A percentile compares a stretch with the other conserved stretches of the same genome.
Evolutionary conservation across 2,888 invertebrate species (phyloP).

Genomic region (Noctua fimbriata): DNA sequence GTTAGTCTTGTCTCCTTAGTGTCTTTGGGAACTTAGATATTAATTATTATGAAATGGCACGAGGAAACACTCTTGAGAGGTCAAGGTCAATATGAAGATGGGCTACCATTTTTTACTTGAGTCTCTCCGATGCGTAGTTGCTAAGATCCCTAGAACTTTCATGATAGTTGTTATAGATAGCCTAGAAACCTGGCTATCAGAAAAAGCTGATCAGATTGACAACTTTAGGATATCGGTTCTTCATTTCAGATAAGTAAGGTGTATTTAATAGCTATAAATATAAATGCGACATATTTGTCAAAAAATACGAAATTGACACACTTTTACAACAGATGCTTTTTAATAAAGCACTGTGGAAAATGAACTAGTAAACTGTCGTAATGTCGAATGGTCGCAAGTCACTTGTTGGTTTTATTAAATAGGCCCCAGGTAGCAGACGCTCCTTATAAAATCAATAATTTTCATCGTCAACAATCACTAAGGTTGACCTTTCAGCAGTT

Average conservation of each 20-base stretch:
- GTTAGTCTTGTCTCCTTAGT: constrained; percentile 7
- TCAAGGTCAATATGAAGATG: background rate
- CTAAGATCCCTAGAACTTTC: background rate
- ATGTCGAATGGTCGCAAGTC: background rate
- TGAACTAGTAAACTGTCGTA: background rate
- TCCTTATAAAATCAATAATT: background rate
- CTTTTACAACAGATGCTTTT: background rate
- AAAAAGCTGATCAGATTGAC: background rate
- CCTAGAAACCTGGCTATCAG: too few species aligned
- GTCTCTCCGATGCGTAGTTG: background rate
- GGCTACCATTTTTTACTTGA: background rate
- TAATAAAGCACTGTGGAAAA: background rate
- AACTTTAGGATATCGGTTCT: background rate
- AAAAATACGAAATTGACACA: too few species aligned
- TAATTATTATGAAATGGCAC: constrained; percentile 6
- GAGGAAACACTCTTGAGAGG: background rate
- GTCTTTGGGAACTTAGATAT: constrained; percentile 2
- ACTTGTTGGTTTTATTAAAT: background rate
- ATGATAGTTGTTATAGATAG: background rate
- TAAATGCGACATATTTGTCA: too few species aligned
- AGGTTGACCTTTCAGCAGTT: background rate
- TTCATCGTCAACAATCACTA: background rate
- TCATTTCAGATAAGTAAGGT: background rate
- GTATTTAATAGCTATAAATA: too few species aligned
- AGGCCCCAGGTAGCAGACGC: background rate